A percentile compares a stretch with the other conserved stretches of the same genome.
phyloP scores from a whole-genome alignment of 37 sponge, comb jelly and placozoan genomes.

The Haliclona indistincta region DNA sequence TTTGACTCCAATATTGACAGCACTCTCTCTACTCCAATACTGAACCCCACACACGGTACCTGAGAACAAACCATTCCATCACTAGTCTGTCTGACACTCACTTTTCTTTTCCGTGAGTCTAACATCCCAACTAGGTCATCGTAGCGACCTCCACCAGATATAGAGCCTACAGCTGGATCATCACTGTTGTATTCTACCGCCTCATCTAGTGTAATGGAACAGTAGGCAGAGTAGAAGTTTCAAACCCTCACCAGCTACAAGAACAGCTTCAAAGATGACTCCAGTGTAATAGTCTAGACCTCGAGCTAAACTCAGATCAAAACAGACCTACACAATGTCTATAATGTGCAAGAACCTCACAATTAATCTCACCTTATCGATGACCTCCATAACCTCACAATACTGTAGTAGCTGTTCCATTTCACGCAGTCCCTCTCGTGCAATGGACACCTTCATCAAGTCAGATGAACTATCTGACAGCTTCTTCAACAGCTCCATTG shows the following conservation, averaged over 20 bases:
- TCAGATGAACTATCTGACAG: conserved; percentile 38
- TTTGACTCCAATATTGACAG: conserved; percentile 92
- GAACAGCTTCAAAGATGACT: conserved; percentile 83
- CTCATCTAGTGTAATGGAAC: too few species aligned
- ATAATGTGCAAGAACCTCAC: background rate
- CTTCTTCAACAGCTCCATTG: conserved; percentile 60
- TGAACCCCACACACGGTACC: conserved; percentile 98
- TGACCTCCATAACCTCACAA: conserved; percentile 77
- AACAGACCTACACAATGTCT: conserved; percentile 58
- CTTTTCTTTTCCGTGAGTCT: conserved; percentile 71
- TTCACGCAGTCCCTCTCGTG: conserved; percentile 70
- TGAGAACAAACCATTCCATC: background rate
- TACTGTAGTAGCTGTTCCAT: conserved; percentile 85
- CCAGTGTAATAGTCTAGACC: conserved; percentile 99
- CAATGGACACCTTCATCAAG: conserved; percentile 42
- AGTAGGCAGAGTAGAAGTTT: background rate
- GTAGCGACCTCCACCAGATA: conserved; percentile 96
- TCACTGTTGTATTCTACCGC: background rate
- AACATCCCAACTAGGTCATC: conserved; percentile 98
- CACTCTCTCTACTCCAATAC: conserved; percentile 97
- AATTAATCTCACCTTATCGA: conserved; percentile 60
- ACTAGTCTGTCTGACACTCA: conserved; percentile 4
- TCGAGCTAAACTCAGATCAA: conserved; percentile 95
- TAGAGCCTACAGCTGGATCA: conserved; percentile 86
- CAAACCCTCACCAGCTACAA: conserved; percentile 41